These are phyloP conservation scores for Zapus hudsonius DNA, from an alignment of 2,113 vertebrate genomes.

Conservation along the genomic window DNA sequence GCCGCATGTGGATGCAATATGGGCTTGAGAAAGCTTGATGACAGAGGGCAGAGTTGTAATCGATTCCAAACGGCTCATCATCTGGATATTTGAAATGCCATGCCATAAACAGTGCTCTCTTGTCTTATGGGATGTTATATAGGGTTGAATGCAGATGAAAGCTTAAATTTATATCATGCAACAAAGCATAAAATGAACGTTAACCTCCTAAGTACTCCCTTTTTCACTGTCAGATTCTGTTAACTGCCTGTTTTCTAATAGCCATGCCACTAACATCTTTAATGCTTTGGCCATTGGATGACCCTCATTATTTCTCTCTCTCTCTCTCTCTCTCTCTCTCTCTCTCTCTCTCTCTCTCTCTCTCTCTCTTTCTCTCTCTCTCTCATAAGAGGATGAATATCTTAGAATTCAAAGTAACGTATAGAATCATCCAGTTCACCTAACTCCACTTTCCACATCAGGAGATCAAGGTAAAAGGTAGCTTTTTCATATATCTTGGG, in stretches of 20 bases:
- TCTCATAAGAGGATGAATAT: neutral
- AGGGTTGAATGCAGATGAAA: conserved; percentile 73
- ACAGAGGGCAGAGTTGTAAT: conserved; percentile 69
- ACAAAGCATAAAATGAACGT: conserved; percentile 33
- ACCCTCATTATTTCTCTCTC: neutral
- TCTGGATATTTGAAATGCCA: conserved; percentile 64
- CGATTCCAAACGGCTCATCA: conserved; percentile 74
- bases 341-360: neutral
- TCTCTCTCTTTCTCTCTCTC: neutral
- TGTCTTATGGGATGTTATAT: conserved; percentile 54
- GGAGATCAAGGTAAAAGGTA: neutral
- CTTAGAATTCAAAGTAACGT: neutral
- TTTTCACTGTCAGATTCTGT: conserved; percentile 22
- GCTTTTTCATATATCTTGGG: neutral
- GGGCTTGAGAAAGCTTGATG: neutral
- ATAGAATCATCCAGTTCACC: neutral
- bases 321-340: neutral
- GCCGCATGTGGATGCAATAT: conserved; percentile 67
- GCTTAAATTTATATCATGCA: conserved; percentile 43
- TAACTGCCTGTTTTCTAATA: conserved; percentile 34
- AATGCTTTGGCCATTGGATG: neutral
- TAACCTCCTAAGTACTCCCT: conserved; percentile 25
- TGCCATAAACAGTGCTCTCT: conserved; percentile 58
- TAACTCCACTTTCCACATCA: neutral
- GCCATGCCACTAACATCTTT: neutral